These are phyloP conservation scores for Helogale parvula DNA, from an alignment of 2,113 vertebrate genomes.

Conservation along the genomic window DNA sequence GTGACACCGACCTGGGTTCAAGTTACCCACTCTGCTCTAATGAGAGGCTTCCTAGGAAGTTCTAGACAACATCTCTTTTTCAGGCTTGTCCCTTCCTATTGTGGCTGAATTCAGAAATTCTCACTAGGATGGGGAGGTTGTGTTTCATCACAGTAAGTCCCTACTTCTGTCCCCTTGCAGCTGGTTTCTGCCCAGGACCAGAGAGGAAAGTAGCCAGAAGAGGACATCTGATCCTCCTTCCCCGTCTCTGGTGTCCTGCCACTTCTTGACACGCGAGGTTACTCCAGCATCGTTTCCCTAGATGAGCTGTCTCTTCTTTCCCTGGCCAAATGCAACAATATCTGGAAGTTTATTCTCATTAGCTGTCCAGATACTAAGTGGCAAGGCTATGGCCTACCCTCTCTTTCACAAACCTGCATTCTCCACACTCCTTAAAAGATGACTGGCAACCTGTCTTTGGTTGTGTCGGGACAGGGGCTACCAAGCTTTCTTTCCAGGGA, in stretches of 20 bases:
- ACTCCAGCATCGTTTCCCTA: neutral
- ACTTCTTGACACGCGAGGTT: neutral
- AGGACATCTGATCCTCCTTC: accelerated
- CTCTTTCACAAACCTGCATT: neutral
- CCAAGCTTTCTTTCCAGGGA: neutral
- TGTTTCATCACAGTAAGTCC: neutral
- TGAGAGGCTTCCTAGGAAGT: neutral
- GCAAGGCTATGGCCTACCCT: neutral
- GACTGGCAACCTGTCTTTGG: neutral
- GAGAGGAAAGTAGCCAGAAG: neutral
- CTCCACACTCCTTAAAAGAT: neutral
- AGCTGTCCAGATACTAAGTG: neutral
- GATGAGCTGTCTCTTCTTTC: neutral
- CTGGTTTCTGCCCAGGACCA: neutral
- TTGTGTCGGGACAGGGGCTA: neutral
- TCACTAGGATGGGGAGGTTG: neutral
- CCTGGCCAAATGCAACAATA: neutral
- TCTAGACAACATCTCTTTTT: neutral
- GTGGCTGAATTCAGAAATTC: neutral
- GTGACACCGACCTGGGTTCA: neutral
- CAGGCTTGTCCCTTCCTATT: neutral
- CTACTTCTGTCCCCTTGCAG: too few relatives aligned
- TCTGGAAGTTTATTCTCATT: neutral
- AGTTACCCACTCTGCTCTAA: neutral
- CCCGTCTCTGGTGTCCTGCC: neutral